Evolutionary conservation across 2,797 vertebrate genomes (phyloP), one percentile per base, ranked within the genome.

Genomic region (Danio tinwini): DNA sequence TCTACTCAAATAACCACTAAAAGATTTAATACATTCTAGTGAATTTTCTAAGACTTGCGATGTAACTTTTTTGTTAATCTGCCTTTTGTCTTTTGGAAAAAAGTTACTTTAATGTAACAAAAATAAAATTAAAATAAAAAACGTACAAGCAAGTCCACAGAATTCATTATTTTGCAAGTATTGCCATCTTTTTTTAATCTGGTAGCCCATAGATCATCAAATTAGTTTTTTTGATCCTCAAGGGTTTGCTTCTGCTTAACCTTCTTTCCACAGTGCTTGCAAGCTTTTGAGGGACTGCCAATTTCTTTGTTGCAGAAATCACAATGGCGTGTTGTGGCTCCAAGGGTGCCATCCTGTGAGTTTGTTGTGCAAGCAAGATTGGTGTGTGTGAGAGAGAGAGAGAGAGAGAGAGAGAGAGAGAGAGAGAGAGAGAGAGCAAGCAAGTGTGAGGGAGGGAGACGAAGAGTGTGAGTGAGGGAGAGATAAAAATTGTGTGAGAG

Each of bases 101-200:
- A 55, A 7, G 9, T 58, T 12, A 19, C n/a, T 1, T 6, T 12
- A 58, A 19, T 56, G 9, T 17, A 5, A 56, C 19, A 56, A 55
- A 17, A 17, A 19, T 10, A n/a, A n/a, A 17, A 40, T 5, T 7
- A 62, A 59, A n/a, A n/a, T n/a, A 61, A 7, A 3, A 37, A 11
- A 44, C 62, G 45, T 65, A 65, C 42, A 45, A 65, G 11, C 40
- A 65, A 65, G 17, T 65, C 42, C 11, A 65, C 42, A 21, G n/a
- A 45, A 19, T 45, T 65, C n/a, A 13, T 65, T 0, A 65, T 7
- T 45, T 64, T 64, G 42, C n/a, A 17, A 6, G 3, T 11, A 45
- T 45, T 64, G 42, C 16, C 42, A 19, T n/a, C 10, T 17, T 45
- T 64, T 64, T 61, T 61, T 14, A 61, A 61, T 61, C 61, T 61